Evolutionary conservation across 1,140 invertebrate species (phyloP).

Genomic region (Rhopalosiphum padi): DNA sequence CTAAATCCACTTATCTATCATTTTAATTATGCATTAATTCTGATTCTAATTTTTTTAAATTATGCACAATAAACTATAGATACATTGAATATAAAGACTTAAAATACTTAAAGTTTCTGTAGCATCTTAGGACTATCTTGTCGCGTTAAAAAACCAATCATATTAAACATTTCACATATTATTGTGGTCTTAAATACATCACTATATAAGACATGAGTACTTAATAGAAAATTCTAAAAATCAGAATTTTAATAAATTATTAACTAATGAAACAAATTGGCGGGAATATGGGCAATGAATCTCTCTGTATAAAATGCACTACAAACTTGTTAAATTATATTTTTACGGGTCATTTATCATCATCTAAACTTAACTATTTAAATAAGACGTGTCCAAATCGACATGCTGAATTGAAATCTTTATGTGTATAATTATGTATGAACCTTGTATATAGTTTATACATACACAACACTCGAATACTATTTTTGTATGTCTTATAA

Average conservation of each 20-base stretch:
- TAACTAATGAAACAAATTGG: neutral
- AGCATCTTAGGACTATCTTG: too few species aligned
- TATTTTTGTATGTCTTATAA: neutral
- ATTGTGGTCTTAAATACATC: too few species aligned
- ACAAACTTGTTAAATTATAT: neutral
- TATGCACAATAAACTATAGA: too few species aligned
- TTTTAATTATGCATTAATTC: too few species aligned
- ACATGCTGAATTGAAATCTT: neutral
- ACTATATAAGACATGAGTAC: too few species aligned
- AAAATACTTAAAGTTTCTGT: too few species aligned
- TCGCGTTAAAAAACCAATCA: too few species aligned
- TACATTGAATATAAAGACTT: too few species aligned
- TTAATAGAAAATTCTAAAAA: neutral
- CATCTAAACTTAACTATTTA: neutral
- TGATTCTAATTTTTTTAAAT: too few species aligned
- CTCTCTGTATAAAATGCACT: neutral
- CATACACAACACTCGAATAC: neutral
- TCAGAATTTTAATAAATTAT: neutral
- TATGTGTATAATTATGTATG: neutral
- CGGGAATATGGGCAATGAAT: rapidly evolving
- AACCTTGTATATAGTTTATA: too few species aligned
- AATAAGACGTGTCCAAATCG: neutral
- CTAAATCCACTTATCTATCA: too few species aligned
- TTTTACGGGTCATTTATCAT: neutral
- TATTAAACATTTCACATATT: too few species aligned